Conservation (phyloP, 2,797 vertebrate species). For the Knipowitschia caucasica region DNA sequence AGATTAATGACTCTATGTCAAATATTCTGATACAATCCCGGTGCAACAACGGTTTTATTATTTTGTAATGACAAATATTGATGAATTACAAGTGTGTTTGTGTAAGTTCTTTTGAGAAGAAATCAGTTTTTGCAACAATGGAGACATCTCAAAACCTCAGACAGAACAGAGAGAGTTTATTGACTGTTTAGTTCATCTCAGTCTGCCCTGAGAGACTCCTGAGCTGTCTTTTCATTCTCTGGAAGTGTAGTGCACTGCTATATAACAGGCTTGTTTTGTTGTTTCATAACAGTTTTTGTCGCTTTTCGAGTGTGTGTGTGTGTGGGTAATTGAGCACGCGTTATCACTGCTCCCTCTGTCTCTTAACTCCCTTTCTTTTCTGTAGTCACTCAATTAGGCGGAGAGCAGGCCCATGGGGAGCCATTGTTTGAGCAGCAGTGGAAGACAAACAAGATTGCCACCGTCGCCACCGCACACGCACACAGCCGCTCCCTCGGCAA, state of each 20-base stretch:
- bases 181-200: constrained; percentile 36
- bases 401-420: constrained; percentile 57
- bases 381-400: constrained; percentile 68
- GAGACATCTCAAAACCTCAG: constrained; percentile 22
- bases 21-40: constrained; percentile 15
- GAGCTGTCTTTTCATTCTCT: constrained; percentile 25
- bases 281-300: constrained; percentile 21
- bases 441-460: constrained; percentile 71
- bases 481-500: constrained; percentile 60
- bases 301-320: constrained; percentile 21
- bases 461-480: constrained; percentile 19
- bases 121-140: background rate
- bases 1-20: background rate
- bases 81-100: background rate
- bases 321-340: constrained; percentile 46
- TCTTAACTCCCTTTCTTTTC: constrained; percentile 26
- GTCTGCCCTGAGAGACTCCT: constrained; percentile 23
- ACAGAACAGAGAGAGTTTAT: constrained; percentile 30
- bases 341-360: constrained; percentile 37
- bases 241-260: constrained; percentile 14
- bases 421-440: constrained; percentile 70
- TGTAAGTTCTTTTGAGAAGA: background rate
- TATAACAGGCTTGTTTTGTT: constrained; percentile 11
- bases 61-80: constrained; percentile 1
- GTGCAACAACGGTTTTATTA: background rate